Conservation (phyloP, 2,888 invertebrate species). For the Zygogramma bicolorata region DNA sequence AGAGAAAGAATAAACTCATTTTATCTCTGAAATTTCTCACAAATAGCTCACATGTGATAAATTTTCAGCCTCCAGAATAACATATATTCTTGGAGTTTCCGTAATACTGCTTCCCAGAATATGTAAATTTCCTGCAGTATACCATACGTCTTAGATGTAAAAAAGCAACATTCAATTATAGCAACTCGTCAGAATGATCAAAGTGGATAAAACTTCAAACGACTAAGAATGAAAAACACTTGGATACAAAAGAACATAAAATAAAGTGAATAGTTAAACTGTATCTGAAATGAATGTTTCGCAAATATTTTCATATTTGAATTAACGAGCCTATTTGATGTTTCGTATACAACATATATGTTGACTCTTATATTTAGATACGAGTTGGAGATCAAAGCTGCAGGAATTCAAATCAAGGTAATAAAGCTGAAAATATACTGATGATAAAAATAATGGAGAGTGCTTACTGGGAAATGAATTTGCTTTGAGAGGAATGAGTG, state of each 20-base stretch:
- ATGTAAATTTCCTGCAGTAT: neutral
- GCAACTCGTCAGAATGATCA: neutral
- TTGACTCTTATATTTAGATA: constrained; percentile 9
- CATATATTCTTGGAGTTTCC: too few species aligned
- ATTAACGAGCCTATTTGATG: constrained; percentile 1
- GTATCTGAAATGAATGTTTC: constrained; percentile 20
- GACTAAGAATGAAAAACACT: constrained; percentile 14
- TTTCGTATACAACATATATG: neutral
- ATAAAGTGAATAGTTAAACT: constrained; percentile 8
- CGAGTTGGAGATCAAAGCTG: constrained; percentile 9
- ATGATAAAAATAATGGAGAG: neutral
- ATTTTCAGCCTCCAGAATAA: too few species aligned
- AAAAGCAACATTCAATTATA: neutral
- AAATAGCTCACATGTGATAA: too few species aligned
- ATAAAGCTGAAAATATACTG: constrained; percentile 2
- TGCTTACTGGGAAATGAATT: neutral
- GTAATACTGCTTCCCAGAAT: too few species aligned
- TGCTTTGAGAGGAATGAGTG: neutral
- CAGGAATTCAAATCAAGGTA: neutral
- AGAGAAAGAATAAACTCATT: too few species aligned
- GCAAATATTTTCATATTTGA: constrained; percentile 30
- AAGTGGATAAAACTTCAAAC: constrained; percentile 2
- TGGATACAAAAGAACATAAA: constrained; percentile 23
- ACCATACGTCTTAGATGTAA: neutral
- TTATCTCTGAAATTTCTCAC: too few species aligned